phyloP scores from a whole-genome alignment of 2,888 invertebrate genomes.

The Charanyca ferruginea region DNA sequence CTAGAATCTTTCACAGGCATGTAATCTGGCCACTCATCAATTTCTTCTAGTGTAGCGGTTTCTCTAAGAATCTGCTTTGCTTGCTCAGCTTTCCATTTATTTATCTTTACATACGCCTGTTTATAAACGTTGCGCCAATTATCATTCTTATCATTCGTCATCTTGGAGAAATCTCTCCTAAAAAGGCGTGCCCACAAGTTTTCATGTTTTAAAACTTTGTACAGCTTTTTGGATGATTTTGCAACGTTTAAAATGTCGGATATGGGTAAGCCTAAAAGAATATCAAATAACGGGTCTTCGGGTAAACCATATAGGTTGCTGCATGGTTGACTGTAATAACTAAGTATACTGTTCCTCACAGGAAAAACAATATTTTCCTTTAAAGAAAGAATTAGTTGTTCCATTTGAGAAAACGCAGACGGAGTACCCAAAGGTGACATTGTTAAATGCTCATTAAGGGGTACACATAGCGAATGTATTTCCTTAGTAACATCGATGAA shows the following conservation, averaged over 20 bases:
- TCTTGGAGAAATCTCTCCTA: conserved; percentile 70
- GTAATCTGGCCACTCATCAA: conserved; percentile 58
- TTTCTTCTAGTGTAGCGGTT: conserved; percentile 50
- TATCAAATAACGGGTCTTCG: conserved; percentile 66
- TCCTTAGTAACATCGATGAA: conserved; percentile 62
- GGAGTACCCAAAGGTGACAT: conserved; percentile 66
- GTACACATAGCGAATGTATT: conserved; percentile 69
- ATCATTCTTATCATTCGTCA: conserved; percentile 52
- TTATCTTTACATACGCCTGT: conserved; percentile 59
- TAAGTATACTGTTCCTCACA: conserved; percentile 68
- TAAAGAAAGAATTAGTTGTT: conserved; percentile 60
- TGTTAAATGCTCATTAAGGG: conserved; percentile 58
- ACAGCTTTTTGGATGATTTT: conserved; percentile 69
- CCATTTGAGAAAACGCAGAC: conserved; percentile 58
- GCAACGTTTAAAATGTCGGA: conserved; percentile 69
- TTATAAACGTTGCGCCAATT: conserved; percentile 67
- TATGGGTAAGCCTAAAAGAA: conserved; percentile 67
- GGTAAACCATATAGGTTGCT: conserved; percentile 71
- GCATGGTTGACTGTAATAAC: conserved; percentile 64
- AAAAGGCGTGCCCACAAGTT: conserved; percentile 71
- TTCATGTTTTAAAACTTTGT: conserved; percentile 66
- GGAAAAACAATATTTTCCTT: conserved; percentile 69
- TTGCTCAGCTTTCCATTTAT: conserved; percentile 34
- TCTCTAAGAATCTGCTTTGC: neutral
- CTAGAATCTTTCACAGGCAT: conserved; percentile 59